Conservation (phyloP, 2,888 invertebrate genomes). For the Cabera pusaria region DNA sequence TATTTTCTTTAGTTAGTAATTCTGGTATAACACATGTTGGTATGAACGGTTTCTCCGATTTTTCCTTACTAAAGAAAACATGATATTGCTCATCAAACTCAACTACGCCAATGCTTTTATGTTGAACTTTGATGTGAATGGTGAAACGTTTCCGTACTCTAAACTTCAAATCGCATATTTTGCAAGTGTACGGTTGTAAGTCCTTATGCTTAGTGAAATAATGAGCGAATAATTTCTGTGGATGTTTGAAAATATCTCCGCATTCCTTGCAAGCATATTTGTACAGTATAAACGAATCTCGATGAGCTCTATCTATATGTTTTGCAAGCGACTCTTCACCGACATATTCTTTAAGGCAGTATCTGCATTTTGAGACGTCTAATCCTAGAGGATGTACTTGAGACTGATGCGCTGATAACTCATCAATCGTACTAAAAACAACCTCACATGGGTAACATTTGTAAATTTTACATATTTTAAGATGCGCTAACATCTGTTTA, state of each 20-base stretch:
- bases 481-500: constrained; percentile 33
- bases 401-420: constrained; percentile 50
- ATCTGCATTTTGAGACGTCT: constrained; percentile 48
- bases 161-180: constrained; percentile 59
- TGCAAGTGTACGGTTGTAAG: constrained; percentile 61
- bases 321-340: constrained; percentile 47
- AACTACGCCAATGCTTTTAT: constrained; percentile 60
- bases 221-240: constrained; percentile 62
- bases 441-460: constrained; percentile 51
- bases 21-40: constrained; percentile 36
- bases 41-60: constrained; percentile 50
- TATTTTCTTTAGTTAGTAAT: constrained; percentile 13
- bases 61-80: constrained; percentile 62
- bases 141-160: constrained; percentile 59
- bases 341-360: constrained; percentile 57
- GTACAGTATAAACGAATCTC: constrained; percentile 48
- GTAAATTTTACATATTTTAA: constrained; percentile 43
- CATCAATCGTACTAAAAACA: constrained; percentile 42
- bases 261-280: constrained; percentile 65
- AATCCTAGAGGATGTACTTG: constrained; percentile 46
- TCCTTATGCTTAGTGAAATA: constrained; percentile 57
- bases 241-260: constrained; percentile 56
- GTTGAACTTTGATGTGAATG: constrained; percentile 64
- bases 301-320: constrained; percentile 55
- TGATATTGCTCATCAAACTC: constrained; percentile 67